Evolutionary conservation across 2,797 vertebrate genomes (phyloP).

Genomic region (Melanotaenia nigrans): DNA sequence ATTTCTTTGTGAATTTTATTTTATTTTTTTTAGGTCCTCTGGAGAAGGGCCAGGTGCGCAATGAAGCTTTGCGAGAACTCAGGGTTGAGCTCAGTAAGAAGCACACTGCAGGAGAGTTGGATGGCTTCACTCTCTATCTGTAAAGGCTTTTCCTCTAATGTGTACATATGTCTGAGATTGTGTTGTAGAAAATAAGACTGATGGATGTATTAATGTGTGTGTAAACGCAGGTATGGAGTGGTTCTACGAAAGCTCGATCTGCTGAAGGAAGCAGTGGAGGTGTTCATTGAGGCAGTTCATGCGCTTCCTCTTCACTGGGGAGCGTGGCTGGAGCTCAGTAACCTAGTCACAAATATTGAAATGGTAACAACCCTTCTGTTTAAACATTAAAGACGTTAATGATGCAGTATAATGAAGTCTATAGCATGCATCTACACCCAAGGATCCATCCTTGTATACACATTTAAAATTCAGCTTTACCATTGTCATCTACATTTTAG

Average conservation of each 20-base stretch:
- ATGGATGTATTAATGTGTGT: not conserved
- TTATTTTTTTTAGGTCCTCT: conserved; percentile 86
- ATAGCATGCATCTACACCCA: not conserved
- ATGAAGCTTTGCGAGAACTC: conserved; percentile 93
- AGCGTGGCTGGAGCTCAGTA: conserved; percentile 97
- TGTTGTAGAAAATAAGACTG: not conserved
- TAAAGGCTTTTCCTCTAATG: conserved; percentile 71
- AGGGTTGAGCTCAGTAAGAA: conserved; percentile 98
- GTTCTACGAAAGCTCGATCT: conserved; percentile 96
- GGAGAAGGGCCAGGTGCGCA: conserved; percentile 98
- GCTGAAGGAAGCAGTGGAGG: conserved; percentile 95
- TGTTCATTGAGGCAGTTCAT: conserved; percentile 95
- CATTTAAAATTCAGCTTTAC: not conserved
- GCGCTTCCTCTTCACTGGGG: conserved; percentile 97
- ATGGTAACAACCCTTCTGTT: conserved; percentile 69
- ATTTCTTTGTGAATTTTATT: conserved; percentile 9
- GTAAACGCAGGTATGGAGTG: conserved; percentile 89
- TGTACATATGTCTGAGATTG: not conserved
- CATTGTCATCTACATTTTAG: not conserved
- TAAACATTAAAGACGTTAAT: not conserved
- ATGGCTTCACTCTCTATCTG: conserved; percentile 97
- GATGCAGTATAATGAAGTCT: not conserved
- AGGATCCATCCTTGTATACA: not conserved
- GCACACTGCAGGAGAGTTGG: conserved; percentile 91
- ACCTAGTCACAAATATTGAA: conserved; percentile 97